phyloP scores from a whole-genome alignment of 2,888 invertebrate species.

The Seira ritae region DNA sequence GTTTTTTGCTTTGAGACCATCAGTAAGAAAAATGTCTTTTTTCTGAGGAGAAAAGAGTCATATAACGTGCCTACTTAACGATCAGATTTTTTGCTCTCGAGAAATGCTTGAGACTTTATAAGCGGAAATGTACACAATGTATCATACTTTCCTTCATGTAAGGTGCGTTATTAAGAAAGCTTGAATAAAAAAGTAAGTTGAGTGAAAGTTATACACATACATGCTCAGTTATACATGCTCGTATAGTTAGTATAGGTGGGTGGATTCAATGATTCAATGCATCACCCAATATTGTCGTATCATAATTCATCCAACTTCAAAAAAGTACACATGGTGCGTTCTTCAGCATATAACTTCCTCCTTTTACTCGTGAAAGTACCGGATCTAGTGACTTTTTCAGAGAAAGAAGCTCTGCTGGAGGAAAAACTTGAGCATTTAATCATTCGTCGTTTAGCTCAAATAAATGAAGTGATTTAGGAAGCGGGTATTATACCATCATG shows the following conservation, averaged over 20 bases:
- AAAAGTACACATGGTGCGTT: conserved; percentile 28
- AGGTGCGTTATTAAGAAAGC: not conserved
- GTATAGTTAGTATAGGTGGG: not conserved
- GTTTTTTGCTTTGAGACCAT: not conserved
- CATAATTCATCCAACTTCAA: conserved; percentile 45
- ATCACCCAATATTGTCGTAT: conserved; percentile 22
- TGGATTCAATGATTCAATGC: conserved; percentile 11
- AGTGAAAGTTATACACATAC: not conserved
- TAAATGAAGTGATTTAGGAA: conserved; percentile 54
- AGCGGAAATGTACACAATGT: conserved; percentile 60
- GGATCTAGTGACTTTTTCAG: conserved; percentile 42
- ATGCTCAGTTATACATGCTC: not conserved
- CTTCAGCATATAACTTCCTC: conserved; percentile 9
- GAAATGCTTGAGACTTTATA: conserved; percentile 11
- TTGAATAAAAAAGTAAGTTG: not conserved
- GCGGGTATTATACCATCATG: conserved; percentile 2
- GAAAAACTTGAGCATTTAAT: conserved; percentile 53
- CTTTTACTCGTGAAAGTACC: conserved; percentile 25
- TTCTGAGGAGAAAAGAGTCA: not conserved
- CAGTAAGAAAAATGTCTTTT: conserved; percentile 17
- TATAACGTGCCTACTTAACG: not conserved
- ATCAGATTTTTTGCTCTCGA: not conserved
- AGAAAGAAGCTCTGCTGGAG: conserved; percentile 12
- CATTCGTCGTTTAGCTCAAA: conserved; percentile 51
- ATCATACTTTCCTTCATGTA: conserved; percentile 36